Percentiles rank a stretch among this genome's conserved stretches.
Evolutionary conservation across 2,888 invertebrate genomes (phyloP).

Genomic region (Chymomyza amoena): DNA sequence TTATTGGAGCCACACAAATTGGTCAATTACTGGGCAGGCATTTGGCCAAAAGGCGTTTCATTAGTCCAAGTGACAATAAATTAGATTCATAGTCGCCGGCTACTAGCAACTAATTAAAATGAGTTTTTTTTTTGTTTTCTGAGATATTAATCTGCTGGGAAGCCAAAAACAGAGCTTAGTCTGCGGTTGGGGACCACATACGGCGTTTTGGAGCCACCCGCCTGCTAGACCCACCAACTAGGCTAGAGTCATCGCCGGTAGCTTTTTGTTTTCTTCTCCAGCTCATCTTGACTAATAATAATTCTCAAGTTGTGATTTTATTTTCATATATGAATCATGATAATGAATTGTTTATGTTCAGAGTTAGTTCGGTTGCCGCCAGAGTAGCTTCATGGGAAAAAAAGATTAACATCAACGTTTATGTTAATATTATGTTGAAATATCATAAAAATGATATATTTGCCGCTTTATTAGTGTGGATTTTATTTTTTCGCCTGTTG

Average conservation of each 20-base stretch:
- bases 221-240: neutral
- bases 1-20: constrained; percentile 54
- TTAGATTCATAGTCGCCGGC: constrained; percentile 64
- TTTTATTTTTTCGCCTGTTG: neutral
- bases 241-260: constrained; percentile 43
- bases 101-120: constrained; percentile 69
- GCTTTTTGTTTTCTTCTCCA: constrained; percentile 37
- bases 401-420: constrained; percentile 72
- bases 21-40: constrained; percentile 60
- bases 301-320: constrained; percentile 60
- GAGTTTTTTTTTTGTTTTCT: constrained; percentile 49
- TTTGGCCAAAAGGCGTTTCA: constrained; percentile 59
- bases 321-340: constrained; percentile 69
- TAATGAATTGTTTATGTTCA: constrained; percentile 69
- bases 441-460: constrained; percentile 62
- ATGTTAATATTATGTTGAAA: constrained; percentile 68
- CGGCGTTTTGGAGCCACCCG: constrained; percentile 26
- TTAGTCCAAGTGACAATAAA: constrained; percentile 76
- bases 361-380: constrained; percentile 25
- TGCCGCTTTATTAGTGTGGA: constrained; percentile 34
- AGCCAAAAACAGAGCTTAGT: constrained; percentile 24
- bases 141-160: constrained; percentile 75
- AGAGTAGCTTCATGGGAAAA: constrained; percentile 67
- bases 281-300: constrained; percentile 64
- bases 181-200: constrained; percentile 57